phyloP scores from a whole-genome alignment of 1,140 invertebrate genomes.

The Geopemphigus sp. region DNA sequence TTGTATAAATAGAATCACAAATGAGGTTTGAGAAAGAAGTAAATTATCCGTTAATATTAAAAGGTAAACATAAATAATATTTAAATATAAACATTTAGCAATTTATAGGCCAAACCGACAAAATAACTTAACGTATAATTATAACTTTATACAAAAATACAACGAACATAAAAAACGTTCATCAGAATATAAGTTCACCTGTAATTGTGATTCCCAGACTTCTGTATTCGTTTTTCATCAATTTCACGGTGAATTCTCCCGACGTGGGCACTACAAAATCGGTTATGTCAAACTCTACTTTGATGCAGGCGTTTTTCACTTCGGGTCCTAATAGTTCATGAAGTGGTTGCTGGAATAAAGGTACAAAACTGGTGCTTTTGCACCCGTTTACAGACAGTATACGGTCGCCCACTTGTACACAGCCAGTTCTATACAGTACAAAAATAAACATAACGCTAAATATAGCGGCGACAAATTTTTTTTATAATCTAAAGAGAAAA shows the following conservation, averaged over 20 bases:
- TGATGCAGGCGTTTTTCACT: slow-evolving; percentile 49
- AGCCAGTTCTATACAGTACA: slow-evolving; percentile 54
- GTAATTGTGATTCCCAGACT: slow-evolving; percentile 85
- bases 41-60: no score
- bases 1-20: no score
- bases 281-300: slow-evolving; percentile 83
- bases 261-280: slow-evolving; percentile 86
- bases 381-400: slow-evolving; percentile 72
- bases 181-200: slow-evolving; percentile 61
- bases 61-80: no score
- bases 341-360: slow-evolving; percentile 40
- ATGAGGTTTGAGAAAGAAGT: no score
- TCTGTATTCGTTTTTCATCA: slow-evolving; percentile 70
- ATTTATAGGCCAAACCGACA: no score
- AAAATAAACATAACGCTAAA: neutral
- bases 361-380: slow-evolving; percentile 42
- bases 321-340: slow-evolving; percentile 46
- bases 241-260: slow-evolving; percentile 80
- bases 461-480: no score
- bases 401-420: slow-evolving; percentile 78
- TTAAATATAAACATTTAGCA: no score
- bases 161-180: no score
- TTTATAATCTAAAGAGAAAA: no score
- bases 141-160: no score
- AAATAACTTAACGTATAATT: no score